A percentile compares a stretch with the other conserved stretches of the same genome.
Evolutionary conservation across 2,888 invertebrate species (phyloP).

Genomic region (Neoaliturus tenellus): DNA sequence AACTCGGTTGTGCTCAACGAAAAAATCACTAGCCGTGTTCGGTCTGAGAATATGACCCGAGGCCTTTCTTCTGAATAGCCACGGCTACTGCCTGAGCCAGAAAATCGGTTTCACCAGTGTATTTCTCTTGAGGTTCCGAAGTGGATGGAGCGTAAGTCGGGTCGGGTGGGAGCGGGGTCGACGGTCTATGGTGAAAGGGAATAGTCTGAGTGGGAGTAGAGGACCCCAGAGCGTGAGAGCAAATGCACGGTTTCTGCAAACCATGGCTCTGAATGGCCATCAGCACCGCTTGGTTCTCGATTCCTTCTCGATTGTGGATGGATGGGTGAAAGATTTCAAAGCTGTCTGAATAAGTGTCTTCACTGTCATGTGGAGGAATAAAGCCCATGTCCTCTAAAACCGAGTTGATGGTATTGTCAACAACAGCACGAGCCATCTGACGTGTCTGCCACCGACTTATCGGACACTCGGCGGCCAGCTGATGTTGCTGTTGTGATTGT

Average conservation of each 20-base stretch:
- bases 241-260: conserved; percentile 73
- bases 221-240: conserved; percentile 47
- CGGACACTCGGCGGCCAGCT: conserved; percentile 29
- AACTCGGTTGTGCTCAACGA: background rate
- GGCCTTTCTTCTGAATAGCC: conserved; percentile 84
- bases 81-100: conserved; percentile 84
- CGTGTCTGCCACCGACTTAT: conserved; percentile 77
- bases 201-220: conserved; percentile 11
- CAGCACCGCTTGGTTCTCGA: conserved; percentile 77
- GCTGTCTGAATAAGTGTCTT: conserved; percentile 61
- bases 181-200: conserved; percentile 62
- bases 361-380: conserved; percentile 71
- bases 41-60: conserved; percentile 71
- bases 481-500: background rate
- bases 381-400: conserved; percentile 79
- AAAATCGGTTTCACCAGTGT: conserved; percentile 73
- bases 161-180: conserved; percentile 52
- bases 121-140: conserved; percentile 25
- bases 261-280: conserved; percentile 86
- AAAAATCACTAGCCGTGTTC: conserved; percentile 28
- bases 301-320: conserved; percentile 37
- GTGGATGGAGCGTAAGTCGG: conserved; percentile 21
- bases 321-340: conserved; percentile 36
- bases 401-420: conserved; percentile 83
- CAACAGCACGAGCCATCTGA: conserved; percentile 80